Evolutionary conservation across 2,888 invertebrate genomes (phyloP).

Genomic region (Campoplex capitator): DNA sequence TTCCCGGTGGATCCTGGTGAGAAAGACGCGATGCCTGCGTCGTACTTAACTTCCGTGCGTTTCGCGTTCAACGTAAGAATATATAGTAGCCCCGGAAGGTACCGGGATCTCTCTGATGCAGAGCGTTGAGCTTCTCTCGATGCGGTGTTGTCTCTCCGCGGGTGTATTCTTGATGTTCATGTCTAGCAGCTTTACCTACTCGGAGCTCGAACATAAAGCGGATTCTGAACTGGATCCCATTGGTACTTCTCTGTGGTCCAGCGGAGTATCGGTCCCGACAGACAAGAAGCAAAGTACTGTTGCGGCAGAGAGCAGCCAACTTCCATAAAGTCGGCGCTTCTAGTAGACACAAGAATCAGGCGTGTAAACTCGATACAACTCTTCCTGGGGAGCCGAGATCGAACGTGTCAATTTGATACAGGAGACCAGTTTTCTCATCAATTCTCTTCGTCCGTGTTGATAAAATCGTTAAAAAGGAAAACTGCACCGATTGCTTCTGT

Average conservation of each 20-base stretch:
- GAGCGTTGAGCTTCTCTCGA: constrained; percentile 46
- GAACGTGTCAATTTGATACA: constrained; percentile 71
- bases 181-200: constrained; percentile 20
- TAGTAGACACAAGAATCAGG: background rate
- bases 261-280: constrained; percentile 48
- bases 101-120: constrained; percentile 55
- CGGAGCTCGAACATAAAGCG: constrained; percentile 32
- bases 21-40: constrained; percentile 38
- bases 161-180: constrained; percentile 37
- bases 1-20: constrained; percentile 13
- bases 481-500: constrained; percentile 66
- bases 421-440: constrained; percentile 34
- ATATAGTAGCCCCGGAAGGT: constrained; percentile 63
- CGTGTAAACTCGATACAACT: constrained; percentile 47
- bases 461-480: constrained; percentile 71
- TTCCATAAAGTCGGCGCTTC: constrained; percentile 22
- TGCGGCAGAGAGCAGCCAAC: background rate
- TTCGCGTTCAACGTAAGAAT: constrained; percentile 25
- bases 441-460: background rate
- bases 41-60: constrained; percentile 64
- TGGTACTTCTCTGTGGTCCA: constrained; percentile 24
- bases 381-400: constrained; percentile 69
- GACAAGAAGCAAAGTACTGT: constrained; percentile 28
- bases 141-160: constrained; percentile 40
- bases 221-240: constrained; percentile 36